Evolutionary conservation across 2,113 vertebrate genomes (phyloP).

Genomic region (Notothenia coriiceps): DNA sequence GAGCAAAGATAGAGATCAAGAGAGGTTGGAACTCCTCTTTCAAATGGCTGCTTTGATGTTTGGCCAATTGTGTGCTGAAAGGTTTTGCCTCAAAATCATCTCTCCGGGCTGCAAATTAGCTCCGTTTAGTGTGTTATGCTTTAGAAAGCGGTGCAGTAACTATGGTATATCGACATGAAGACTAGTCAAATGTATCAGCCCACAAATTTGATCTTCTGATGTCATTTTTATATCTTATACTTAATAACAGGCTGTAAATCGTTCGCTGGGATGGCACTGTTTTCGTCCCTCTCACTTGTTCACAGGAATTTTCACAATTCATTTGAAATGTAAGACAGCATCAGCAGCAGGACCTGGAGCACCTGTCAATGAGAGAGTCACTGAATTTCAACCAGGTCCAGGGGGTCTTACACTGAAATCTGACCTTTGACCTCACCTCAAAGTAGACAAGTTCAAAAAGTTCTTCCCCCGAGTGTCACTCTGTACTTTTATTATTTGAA

Average conservation of each 20-base stretch:
- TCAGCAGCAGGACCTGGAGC: conserved; percentile 2
- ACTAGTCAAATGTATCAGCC: background rate
- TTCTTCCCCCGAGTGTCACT: background rate
- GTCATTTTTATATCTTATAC: background rate
- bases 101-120: background rate
- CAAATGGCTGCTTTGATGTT: conserved; percentile 11
- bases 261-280: background rate
- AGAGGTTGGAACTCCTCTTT: background rate
- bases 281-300: background rate
- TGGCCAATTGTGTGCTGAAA: background rate
- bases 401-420: conserved; percentile 1
- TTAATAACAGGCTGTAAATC: background rate
- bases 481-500: background rate
- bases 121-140: background rate
- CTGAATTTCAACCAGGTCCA: background rate
- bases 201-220: conserved; percentile 14
- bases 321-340: conserved; percentile 16
- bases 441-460: conserved; percentile 10
- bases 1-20: conserved; percentile 11
- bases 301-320: conserved; percentile 40
- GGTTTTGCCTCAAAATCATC: conserved; percentile 1
- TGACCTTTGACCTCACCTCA: conserved; percentile 44
- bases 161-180: background rate
- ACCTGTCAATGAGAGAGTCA: conserved; percentile 19
- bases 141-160: background rate